Evolutionary conservation across 2,113 vertebrate genomes (phyloP).

Genomic region (Hemibagrus wyckioides): DNA sequence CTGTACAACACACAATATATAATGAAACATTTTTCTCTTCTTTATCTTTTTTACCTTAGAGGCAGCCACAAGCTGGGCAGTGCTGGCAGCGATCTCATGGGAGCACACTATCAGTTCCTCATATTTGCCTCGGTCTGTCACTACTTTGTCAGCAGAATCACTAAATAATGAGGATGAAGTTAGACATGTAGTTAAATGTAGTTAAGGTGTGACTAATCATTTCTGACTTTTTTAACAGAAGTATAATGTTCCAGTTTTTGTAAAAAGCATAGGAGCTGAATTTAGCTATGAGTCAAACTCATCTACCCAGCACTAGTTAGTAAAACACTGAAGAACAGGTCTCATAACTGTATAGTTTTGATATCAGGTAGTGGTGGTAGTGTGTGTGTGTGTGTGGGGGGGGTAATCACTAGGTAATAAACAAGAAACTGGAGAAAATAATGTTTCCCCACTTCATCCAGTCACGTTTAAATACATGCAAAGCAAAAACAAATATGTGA

Average conservation of each 20-base stretch:
- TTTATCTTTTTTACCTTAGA: conserved; percentile 81
- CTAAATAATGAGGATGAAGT: conserved; percentile 63
- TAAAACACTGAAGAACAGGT: not conserved
- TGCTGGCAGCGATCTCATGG: conserved; percentile 92
- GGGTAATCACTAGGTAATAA: not conserved
- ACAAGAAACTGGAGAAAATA: not conserved
- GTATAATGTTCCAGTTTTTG: not conserved
- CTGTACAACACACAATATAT: not conserved
- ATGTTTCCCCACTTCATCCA: not conserved
- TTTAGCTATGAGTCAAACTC: not conserved
- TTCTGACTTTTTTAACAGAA: not conserved
- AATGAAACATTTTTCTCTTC: not conserved
- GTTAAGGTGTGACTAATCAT: not conserved
- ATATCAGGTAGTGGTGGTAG: not conserved
- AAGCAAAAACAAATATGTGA: not conserved
- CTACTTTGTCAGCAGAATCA: conserved; percentile 89
- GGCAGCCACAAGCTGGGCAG: conserved; percentile 92
- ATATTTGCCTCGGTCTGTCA: conserved; percentile 85
- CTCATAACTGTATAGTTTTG: not conserved
- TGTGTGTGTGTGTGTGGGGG: too few relatives aligned
- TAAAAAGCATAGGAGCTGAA: not conserved
- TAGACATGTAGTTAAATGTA: too few relatives aligned
- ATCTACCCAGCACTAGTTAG: not conserved
- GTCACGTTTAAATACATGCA: not conserved
- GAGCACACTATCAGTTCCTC: conserved; percentile 96